phyloP scores from a whole-genome alignment of 2,888 invertebrate species.

The Cinara cedri region DNA sequence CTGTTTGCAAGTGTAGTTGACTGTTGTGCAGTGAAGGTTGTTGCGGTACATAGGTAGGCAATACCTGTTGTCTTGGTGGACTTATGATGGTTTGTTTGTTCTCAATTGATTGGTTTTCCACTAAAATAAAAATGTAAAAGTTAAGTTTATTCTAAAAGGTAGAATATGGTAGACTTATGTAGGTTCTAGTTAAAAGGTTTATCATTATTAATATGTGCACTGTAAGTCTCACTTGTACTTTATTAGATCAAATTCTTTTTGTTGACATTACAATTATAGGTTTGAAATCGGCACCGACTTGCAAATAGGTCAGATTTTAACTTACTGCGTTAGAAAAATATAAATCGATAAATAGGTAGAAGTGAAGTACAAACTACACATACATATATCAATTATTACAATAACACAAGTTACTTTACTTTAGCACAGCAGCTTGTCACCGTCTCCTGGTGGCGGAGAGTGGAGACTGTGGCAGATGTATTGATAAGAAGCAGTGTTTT shows the following conservation, averaged over 20 bases:
- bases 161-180: not conserved
- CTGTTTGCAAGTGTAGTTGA: conserved; percentile 40
- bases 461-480: not conserved
- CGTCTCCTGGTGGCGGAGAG: conserved; percentile 19
- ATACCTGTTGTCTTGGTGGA: conserved; percentile 37
- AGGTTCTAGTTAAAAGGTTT: not conserved
- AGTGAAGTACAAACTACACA: conserved; percentile 1
- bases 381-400: conserved; percentile 24
- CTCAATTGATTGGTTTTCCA: conserved; percentile 45
- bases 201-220: not conserved
- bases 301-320: conserved; percentile 11
- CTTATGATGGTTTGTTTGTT: conserved; percentile 7
- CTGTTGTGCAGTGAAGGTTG: conserved; percentile 35
- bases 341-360: conserved; percentile 38
- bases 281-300: not conserved
- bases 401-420: conserved; percentile 42
- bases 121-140: conserved; percentile 14
- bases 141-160: not conserved
- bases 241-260: conserved; percentile 3
- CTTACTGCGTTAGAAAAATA: conserved; percentile 17
- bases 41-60: conserved; percentile 23
- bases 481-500: conserved; percentile 34
- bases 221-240: conserved; percentile 21
- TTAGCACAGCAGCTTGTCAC: conserved; percentile 32
- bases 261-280: conserved; percentile 3